Conservation (phyloP, 2,797 vertebrate genomes). For the Lepilemur ruficaudatus region DNA sequence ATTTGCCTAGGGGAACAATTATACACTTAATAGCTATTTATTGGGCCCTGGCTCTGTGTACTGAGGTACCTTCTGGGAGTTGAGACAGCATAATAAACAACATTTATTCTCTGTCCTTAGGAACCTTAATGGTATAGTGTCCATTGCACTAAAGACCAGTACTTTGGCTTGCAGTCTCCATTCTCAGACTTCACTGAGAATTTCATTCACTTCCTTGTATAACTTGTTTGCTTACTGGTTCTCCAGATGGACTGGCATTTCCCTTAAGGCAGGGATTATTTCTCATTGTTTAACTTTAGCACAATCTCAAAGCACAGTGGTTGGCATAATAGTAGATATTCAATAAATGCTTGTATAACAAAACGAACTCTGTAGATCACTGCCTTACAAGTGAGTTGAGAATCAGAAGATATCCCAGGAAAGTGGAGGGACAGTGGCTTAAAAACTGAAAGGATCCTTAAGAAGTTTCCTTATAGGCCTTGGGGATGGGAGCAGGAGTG, state of each 20-base stretch:
- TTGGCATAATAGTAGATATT: background rate
- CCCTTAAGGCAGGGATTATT: background rate
- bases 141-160: background rate
- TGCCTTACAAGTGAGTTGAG: background rate
- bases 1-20: background rate
- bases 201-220: background rate
- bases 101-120: background rate
- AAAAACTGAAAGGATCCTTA: background rate
- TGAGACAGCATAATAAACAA: background rate
- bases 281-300: background rate
- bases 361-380: background rate
- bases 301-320: background rate
- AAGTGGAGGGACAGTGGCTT: background rate
- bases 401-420: background rate
- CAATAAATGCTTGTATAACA: background rate
- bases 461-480: background rate
- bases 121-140: background rate
- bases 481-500: background rate
- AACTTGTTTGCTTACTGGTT: background rate
- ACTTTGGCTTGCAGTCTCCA: background rate
- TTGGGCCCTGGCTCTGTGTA: background rate
- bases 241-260: background rate
- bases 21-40: background rate
- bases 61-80: background rate
- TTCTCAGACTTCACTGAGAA: slow-evolving; percentile 8